Conservation (phyloP, 2,113 vertebrate species). For the Larimichthys polyactis region DNA sequence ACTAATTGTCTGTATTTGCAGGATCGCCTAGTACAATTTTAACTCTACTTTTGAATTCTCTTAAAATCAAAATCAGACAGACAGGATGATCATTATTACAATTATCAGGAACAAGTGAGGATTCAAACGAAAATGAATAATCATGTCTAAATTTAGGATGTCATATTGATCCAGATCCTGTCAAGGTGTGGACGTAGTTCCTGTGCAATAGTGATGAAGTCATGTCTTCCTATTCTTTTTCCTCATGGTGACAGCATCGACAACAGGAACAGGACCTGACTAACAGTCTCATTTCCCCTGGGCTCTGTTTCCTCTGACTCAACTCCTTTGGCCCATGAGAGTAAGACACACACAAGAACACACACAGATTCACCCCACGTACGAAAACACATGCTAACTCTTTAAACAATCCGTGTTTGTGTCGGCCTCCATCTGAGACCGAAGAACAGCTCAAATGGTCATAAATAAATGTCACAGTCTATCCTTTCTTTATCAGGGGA, state of each 20-base stretch:
- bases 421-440: background rate
- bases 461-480: constrained; percentile 41
- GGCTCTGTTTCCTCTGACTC: constrained; percentile 79
- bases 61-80: too few species aligned
- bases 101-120: background rate
- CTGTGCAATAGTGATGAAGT: constrained; percentile 30
- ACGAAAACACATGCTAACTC: background rate
- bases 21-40: background rate
- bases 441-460: constrained; percentile 13
- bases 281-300: constrained; percentile 72
- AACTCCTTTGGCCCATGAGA: constrained; percentile 56
- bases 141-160: background rate
- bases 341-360: constrained; percentile 17
- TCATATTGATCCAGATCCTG: constrained; percentile 23
- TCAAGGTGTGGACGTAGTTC: background rate
- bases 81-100: background rate
- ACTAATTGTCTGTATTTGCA: background rate
- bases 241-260: constrained; percentile 60
- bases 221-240: constrained; percentile 48
- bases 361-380: constrained; percentile 1
- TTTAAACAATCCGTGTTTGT: background rate
- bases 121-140: background rate
- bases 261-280: constrained; percentile 77
- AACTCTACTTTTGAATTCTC: too few species aligned
- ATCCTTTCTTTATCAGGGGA: constrained; percentile 39